Evolutionary conservation across 2,888 invertebrate genomes (phyloP).

Genomic region (Drosophila subsilvestris): DNA sequence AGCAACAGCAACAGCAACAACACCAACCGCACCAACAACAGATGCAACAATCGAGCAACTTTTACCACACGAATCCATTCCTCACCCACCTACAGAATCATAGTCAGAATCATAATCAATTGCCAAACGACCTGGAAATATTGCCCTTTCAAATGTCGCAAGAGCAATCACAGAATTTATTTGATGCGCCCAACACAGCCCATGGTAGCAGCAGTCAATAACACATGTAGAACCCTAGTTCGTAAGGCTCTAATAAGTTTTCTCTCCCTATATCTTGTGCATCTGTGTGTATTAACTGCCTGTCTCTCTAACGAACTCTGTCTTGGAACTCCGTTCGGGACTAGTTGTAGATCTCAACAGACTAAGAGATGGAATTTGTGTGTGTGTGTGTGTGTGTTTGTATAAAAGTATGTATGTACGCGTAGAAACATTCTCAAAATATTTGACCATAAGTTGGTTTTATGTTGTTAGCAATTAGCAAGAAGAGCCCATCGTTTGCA

Average conservation of each 20-base stretch:
- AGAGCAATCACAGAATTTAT: constrained; percentile 84
- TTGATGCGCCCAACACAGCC: constrained; percentile 76
- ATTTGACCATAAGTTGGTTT: constrained; percentile 10
- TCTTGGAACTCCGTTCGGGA: constrained; percentile 17
- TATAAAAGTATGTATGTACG: constrained; percentile 1
- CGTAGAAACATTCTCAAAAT: constrained; percentile 53
- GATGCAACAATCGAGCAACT: constrained; percentile 58
- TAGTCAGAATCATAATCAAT: constrained; percentile 64
- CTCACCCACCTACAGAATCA: constrained; percentile 62
- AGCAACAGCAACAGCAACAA: constrained; percentile 23
- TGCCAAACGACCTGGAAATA: constrained; percentile 83
- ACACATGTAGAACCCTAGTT: constrained; percentile 8
- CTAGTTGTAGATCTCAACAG: constrained; percentile 78
- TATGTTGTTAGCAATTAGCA: constrained; percentile 14
- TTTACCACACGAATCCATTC: constrained; percentile 70
- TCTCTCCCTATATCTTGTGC: constrained; percentile 2
- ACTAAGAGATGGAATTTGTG: constrained; percentile 26
- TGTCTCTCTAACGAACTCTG: constrained; percentile 30
- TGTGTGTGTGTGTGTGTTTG: not conserved
- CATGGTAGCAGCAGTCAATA: constrained; percentile 66
- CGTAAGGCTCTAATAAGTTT: not conserved
- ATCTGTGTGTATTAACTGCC: constrained; percentile 40
- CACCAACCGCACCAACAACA: constrained; percentile 62
- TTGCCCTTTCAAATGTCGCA: constrained; percentile 84
- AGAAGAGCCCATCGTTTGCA: constrained; percentile 57